Percentiles rank a stretch among this genome's conserved stretches.
Evolutionary conservation across 2,113 vertebrate genomes (phyloP).

Genomic region (Leucopsar rothschildi): DNA sequence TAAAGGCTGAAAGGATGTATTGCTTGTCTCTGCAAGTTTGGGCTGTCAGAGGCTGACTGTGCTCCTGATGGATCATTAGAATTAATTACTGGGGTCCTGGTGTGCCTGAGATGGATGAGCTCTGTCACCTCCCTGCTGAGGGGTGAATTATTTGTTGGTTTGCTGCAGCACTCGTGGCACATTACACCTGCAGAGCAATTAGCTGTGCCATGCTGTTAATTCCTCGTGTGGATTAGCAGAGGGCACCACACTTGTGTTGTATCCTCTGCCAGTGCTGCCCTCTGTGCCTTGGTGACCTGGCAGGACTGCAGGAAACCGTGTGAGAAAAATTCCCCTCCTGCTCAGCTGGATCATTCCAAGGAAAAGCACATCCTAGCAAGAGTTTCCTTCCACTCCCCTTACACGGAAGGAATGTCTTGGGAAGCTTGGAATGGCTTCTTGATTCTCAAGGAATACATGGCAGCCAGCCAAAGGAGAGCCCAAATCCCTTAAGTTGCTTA

Average conservation of each 20-base stretch:
- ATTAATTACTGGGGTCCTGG: not conserved
- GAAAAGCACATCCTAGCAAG: not conserved
- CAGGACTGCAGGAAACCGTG: not conserved
- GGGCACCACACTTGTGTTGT: rapidly evolving
- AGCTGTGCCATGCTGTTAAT: not conserved
- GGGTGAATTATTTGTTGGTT: not conserved
- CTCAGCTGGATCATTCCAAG: not conserved
- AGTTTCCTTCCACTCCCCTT: not conserved
- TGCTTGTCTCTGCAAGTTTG: not conserved
- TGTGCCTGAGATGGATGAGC: not conserved
- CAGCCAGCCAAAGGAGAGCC: not conserved
- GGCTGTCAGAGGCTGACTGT: not conserved
- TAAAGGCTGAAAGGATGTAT: not conserved
- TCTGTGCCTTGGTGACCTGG: not conserved
- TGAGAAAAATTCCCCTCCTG: not conserved
- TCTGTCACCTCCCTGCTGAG: not conserved
- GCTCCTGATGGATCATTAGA: not conserved
- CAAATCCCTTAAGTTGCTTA: not conserved
- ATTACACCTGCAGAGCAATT: rapidly evolving
- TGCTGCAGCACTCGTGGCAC: rapidly evolving
- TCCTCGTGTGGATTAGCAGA: not conserved
- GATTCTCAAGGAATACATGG: not conserved
- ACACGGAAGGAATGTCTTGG: not conserved
- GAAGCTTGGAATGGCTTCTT: not conserved
- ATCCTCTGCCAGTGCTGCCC: not conserved